Base-by-base conservation (phyloP, 2,113 vertebrate genomes). In the Rhodinocichla rosea region DNA sequence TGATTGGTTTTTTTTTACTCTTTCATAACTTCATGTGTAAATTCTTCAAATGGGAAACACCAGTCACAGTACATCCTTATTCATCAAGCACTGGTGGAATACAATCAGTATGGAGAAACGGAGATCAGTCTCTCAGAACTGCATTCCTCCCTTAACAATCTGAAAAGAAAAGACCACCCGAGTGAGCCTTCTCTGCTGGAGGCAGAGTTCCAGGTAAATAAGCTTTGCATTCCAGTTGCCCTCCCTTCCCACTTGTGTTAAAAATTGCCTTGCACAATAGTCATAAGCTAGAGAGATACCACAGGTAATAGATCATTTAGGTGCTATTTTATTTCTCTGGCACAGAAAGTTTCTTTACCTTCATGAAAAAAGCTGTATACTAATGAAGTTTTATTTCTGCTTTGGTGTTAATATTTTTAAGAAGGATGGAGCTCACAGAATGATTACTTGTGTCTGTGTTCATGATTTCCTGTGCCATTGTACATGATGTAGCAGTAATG, bases 61-160 rank as follows among this genome's bases (percentile, higher is more conserved):
- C 67, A 99, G 99, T 97, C 99, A 47, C 99, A 99, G 97, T 99
- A 99, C 96, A 99, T 99, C 96, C 97, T 99, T 95, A 99, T 99
- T 85, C 99, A 99, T 95, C 99, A 99, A 97, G 99, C 99, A 0
- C 96, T 99, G 94, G 98, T 99, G 91, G 99, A 99, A 89, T 98
- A 99, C 94, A 99, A 98, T 91, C 99, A 99, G 96, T 99, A 98
- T 94, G 99, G 99, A 39, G 99, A 99, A 93, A 99, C 99, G 1
- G 99, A 99, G 97, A 94, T 99, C 94, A 65, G 16, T 42, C 94
- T 99, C 96, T 92, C 98, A 30, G 99, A 99, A 73, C 96, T 99
- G 28, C 98, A 99, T 76, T 96, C 97, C 44, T 97, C 92, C 3
- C 95, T 99, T 60, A 97, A 81, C 40, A 97, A 97, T 19, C 96